These are phyloP conservation scores for Cerastis leucographa DNA, from an alignment of 2,888 invertebrate genomes.

Conservation along the genomic window DNA sequence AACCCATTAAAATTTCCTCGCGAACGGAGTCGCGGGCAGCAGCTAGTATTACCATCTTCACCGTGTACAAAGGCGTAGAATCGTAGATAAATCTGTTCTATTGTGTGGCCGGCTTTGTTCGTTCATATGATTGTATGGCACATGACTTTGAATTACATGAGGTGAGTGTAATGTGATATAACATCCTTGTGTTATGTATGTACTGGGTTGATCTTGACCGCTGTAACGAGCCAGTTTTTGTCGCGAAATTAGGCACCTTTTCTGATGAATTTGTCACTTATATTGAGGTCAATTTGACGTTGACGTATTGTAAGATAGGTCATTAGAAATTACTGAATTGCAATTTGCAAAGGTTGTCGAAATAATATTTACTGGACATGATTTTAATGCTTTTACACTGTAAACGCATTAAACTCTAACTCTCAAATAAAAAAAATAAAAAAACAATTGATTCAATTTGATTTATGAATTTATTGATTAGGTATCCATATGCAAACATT, in stretches of 20 bases:
- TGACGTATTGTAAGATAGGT: background rate
- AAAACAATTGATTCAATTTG: too few relatives aligned
- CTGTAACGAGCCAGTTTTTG: background rate
- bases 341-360: background rate
- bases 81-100: conserved; percentile 42
- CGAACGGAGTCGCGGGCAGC: too few relatives aligned
- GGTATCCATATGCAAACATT: background rate
- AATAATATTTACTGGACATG: background rate
- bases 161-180: conserved; percentile 56
- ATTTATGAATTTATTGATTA: too few relatives aligned
- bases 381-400: background rate
- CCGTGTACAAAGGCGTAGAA: conserved; percentile 29
- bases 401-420: too few relatives aligned
- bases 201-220: conserved; percentile 56
- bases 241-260: background rate
- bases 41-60: too few relatives aligned
- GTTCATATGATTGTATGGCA: conserved; percentile 22
- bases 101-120: conserved; percentile 45
- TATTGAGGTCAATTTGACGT: background rate
- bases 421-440: too few relatives aligned
- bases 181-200: conserved; percentile 37
- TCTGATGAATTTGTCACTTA: background rate
- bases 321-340: background rate
- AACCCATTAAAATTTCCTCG: too few relatives aligned
- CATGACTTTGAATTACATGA: conserved; percentile 49